phyloP scores from a whole-genome alignment of 2,888 invertebrate genomes.

The Polyommatus icarus region DNA sequence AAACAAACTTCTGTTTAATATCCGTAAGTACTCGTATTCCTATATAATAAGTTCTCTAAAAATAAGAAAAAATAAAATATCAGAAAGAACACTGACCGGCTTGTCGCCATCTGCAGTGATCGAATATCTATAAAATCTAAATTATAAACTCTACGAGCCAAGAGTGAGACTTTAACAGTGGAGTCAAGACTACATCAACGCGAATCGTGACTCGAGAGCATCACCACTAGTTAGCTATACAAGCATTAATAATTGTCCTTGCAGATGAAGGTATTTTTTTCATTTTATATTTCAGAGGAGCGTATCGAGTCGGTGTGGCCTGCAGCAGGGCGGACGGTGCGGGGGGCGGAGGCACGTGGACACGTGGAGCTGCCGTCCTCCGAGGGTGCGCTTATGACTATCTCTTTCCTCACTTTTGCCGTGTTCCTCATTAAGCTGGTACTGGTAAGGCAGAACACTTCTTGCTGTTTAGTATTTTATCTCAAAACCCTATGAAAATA shows the following conservation, averaged over 20 bases:
- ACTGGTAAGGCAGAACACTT: constrained; percentile 80
- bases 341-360: constrained; percentile 60
- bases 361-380: constrained; percentile 88
- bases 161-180: too few relatives aligned
- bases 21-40: constrained; percentile 76
- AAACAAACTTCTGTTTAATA: constrained; percentile 81
- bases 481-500: background rate
- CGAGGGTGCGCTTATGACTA: constrained; percentile 90
- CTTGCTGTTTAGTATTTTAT: constrained; percentile 35
- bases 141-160: too few relatives aligned
- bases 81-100: too few relatives aligned
- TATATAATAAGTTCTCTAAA: too few relatives aligned
- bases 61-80: too few relatives aligned
- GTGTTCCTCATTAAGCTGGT: constrained; percentile 91
- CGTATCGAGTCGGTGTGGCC: constrained; percentile 75
- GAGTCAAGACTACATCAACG: too few relatives aligned
- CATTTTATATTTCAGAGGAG: constrained; percentile 56
- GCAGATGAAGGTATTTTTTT: background rate
- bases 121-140: too few relatives aligned
- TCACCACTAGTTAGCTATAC: too few relatives aligned
- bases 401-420: constrained; percentile 91
- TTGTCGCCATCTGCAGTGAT: too few relatives aligned
- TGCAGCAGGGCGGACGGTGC: constrained; percentile 49
- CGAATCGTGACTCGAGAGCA: too few relatives aligned
- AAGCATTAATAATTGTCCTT: too few relatives aligned